phyloP scores from a whole-genome alignment of 2,888 invertebrate species.

The Heliconius cydno region DNA sequence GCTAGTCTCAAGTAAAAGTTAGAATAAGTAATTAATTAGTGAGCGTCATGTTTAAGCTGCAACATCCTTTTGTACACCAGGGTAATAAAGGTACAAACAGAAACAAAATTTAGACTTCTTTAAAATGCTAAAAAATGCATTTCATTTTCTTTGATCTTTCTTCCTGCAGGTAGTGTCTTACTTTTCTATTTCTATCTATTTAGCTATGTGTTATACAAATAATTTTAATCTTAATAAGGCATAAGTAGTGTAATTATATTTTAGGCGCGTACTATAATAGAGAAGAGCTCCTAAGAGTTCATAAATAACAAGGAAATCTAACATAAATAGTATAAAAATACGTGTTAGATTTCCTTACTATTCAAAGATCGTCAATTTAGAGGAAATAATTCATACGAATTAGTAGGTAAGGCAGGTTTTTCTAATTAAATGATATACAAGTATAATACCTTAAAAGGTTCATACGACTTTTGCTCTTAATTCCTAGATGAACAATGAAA shows the following conservation, averaged over 20 bases:
- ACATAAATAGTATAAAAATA: background rate
- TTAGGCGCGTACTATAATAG: background rate
- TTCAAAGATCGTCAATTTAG: background rate
- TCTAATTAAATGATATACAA: background rate
- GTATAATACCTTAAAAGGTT: background rate
- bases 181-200: background rate
- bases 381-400: background rate
- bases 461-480: background rate
- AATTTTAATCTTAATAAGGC: background rate
- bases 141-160: background rate
- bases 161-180: background rate
- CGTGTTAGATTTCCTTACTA: no score
- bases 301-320: background rate
- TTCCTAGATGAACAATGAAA: constrained; percentile 52
- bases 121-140: background rate
- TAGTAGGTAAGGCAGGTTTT: background rate
- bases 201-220: background rate
- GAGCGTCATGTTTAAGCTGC: background rate
- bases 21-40: no score
- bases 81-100: background rate
- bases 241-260: background rate
- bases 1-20: no score
- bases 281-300: background rate
- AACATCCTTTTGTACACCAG: background rate
- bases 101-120: background rate